A percentile compares a stretch with the other conserved stretches of the same genome.
Conservation (phyloP, 2,113 vertebrate species). For the Heliornis fulica region DNA sequence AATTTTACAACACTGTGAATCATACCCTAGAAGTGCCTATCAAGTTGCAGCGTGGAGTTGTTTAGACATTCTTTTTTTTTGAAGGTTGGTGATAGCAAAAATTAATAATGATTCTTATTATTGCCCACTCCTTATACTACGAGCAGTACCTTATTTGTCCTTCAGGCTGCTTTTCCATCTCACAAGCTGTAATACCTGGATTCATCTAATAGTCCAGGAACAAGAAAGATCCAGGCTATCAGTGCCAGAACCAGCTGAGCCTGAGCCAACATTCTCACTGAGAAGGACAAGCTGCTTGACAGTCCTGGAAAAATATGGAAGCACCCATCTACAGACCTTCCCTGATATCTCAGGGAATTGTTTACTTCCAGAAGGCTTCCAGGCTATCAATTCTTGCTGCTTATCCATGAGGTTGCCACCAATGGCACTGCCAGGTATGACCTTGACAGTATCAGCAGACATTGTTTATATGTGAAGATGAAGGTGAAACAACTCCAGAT, state of each 20-base stretch:
- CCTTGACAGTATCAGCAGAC: background rate
- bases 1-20: background rate
- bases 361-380: background rate
- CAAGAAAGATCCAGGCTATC: background rate
- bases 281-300: background rate
- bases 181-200: background rate
- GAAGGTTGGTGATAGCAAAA: background rate
- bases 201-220: background rate
- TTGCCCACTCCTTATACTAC: fast-evolving
- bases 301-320: background rate
- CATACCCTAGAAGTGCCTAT: background rate
- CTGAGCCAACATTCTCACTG: fast-evolving
- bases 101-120: background rate
- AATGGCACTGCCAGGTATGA: background rate
- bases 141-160: background rate
- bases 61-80: background rate
- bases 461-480: background rate
- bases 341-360: background rate
- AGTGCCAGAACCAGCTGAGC: background rate
- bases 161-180: background rate
- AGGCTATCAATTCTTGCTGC: background rate
- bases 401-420: background rate
- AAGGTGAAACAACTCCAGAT: background rate
- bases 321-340: background rate
- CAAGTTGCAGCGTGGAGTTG: background rate